Evolutionary conservation across 1,140 invertebrate species (phyloP).

Genomic region (Dendroctonus valens): DNA sequence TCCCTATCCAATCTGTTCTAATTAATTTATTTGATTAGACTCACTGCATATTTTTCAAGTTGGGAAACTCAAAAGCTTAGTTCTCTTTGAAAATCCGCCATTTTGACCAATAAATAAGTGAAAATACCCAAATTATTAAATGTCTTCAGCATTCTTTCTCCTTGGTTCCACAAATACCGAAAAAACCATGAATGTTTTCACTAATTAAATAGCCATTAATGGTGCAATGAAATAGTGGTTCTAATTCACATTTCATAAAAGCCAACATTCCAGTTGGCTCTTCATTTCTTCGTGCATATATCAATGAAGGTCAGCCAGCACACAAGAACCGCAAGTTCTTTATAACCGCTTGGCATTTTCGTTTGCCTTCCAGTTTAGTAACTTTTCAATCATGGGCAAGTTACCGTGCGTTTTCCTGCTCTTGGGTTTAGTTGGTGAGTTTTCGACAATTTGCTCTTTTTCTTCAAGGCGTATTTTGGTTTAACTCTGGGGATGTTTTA

Average conservation of each 20-base stretch:
- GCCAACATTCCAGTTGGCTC: constrained; percentile 10
- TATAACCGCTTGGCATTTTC: constrained; percentile 25
- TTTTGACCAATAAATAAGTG: too few species aligned
- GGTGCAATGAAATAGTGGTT: too few species aligned
- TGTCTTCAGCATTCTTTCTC: too few species aligned
- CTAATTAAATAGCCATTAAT: too few species aligned
- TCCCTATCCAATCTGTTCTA: too few species aligned
- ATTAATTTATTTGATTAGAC: too few species aligned
- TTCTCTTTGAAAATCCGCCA: too few species aligned
- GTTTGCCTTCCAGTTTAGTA: constrained; percentile 16
- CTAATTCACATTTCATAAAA: neutral
- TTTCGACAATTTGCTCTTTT: neutral
- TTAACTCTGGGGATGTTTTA: neutral
- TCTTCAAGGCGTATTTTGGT: neutral
- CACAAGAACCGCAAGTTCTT: constrained; percentile 23
- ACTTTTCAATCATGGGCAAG: constrained; percentile 21
- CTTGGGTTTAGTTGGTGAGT: constrained; percentile 19
- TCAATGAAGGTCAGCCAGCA: constrained; percentile 25
- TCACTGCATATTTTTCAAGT: too few species aligned
- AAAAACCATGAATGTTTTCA: too few species aligned
- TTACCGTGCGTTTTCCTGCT: constrained; percentile 17
- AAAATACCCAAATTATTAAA: too few species aligned
- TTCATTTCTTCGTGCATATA: constrained; percentile 29
- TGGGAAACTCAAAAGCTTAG: too few species aligned
- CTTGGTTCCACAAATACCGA: too few species aligned